Percentiles rank a stretch among this genome's conserved stretches.
Evolutionary conservation across 1,140 invertebrate genomes (phyloP).

Genomic region (Cephus cinctus): DNA sequence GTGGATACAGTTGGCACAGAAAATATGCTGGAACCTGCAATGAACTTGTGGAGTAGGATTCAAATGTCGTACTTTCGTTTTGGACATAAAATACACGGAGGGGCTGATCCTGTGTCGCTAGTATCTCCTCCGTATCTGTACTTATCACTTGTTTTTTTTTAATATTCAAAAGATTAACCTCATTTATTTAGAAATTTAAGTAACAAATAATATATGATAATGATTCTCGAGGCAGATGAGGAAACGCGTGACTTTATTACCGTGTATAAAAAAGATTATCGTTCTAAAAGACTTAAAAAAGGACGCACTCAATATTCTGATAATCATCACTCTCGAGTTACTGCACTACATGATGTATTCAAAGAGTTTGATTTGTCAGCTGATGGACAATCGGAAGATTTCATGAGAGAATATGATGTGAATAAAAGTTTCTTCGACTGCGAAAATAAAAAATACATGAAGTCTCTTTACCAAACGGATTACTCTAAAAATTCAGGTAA

Average conservation of each 20-base stretch:
- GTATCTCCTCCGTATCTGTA: too few species aligned
- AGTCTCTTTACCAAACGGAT: conserved; percentile 28
- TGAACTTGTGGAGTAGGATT: too few species aligned
- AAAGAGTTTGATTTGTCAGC: conserved; percentile 25
- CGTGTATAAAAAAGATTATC: conserved; percentile 27
- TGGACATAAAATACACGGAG: too few species aligned
- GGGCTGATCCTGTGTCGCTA: too few species aligned
- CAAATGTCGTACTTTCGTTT: too few species aligned
- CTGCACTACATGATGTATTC: conserved; percentile 28
- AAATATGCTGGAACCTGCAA: too few species aligned
- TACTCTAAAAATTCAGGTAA: conserved; percentile 23
- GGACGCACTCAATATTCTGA: conserved; percentile 1
- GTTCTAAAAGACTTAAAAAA: conserved; percentile 10
- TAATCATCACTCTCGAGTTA: conserved; percentile 16
- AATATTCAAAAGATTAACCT: too few species aligned
- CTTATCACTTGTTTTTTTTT: too few species aligned
- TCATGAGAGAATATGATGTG: conserved; percentile 18
- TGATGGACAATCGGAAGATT: conserved; percentile 23
- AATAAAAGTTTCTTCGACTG: conserved; percentile 28
- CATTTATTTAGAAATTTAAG: too few species aligned
- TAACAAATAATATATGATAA: too few species aligned
- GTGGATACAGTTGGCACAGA: too few species aligned
- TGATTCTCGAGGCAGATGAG: conserved; percentile 33
- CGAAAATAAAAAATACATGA: conserved; percentile 17
- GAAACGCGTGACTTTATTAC: conserved; percentile 36